Evolutionary conservation across 53 echinoderm and acorn worm species (phyloP), one percentile per base, ranked within the genome.

Genomic region (Zoroaster sp.): DNA sequence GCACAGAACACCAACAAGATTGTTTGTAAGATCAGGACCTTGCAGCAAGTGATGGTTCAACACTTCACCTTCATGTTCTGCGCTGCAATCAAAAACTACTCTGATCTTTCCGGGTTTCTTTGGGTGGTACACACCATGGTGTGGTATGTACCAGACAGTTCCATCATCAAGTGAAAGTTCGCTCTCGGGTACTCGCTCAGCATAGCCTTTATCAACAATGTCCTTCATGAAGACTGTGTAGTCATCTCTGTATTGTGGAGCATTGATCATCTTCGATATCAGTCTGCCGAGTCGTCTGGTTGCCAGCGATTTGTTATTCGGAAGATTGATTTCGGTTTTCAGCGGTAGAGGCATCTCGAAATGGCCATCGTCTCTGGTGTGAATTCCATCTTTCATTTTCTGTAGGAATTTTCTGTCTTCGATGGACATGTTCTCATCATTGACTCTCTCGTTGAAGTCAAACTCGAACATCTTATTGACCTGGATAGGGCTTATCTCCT

Each of bases 131-230:
- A 88, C 71, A n/a, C 88, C 85, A 33, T 90, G 87, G 43, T 92
- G 92, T 13, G 94, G 94, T 20, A 92, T 92, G 66, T 94, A 94
- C 89, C 89, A 92, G 20, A 89, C 68, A 40, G 78, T 69, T 69
- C 80, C 87, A 74, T 35, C 40, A 12, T 39, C 37, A n/a, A 75
- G 75, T 43, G 35, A 44, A 38, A 75, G 75, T 47, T 75, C 49
- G 30, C 32, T 34, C 43, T 74, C 44, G 2, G 74, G 74, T 17
- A 74, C 74, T 41, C 74, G 37, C 28, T 74, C 74, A 5, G 90
- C 90, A 83, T 83, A 90, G n/a, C 43, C 33, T 25, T 55, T 35
- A 12, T 47, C n/a, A 28, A 90, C 35, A 42, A 83, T 83, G 35
- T 90, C 75, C 46, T 90, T 34, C 89, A 89, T 81, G 74, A 90